Conservation (phyloP, 2,888 invertebrate species). For the Catocala nupta region DNA sequence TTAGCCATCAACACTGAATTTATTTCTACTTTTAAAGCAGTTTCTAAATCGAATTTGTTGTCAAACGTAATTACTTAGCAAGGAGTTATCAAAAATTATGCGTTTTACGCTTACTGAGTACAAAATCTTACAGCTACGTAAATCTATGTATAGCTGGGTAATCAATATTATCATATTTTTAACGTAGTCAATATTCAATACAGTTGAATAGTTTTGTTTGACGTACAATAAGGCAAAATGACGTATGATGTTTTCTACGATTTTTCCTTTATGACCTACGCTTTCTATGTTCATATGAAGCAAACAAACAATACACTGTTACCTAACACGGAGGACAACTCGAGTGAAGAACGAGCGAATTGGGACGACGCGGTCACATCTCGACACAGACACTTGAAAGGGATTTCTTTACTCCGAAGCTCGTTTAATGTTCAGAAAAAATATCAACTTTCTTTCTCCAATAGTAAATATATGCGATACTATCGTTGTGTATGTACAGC, state of each 20-base stretch:
- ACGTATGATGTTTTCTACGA: too few species aligned
- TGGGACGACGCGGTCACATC: slow-evolving; percentile 47
- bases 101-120: too few species aligned
- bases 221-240: too few species aligned
- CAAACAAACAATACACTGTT: slow-evolving; percentile 30
- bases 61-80: too few species aligned
- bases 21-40: too few species aligned
- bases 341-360: slow-evolving; percentile 40
- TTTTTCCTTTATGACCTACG: not conserved
- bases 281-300: slow-evolving; percentile 20
- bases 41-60: too few species aligned
- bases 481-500: not conserved
- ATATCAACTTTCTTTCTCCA: slow-evolving; percentile 12
- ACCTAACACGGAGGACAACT: slow-evolving; percentile 27
- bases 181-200: too few species aligned
- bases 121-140: too few species aligned
- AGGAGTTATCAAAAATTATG: too few species aligned
- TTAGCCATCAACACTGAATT: slow-evolving; percentile 17
- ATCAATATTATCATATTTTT: too few species aligned
- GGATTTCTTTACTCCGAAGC: slow-evolving; percentile 31
- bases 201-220: too few species aligned
- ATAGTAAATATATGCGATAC: slow-evolving; percentile 7
- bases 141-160: too few species aligned
- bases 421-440: slow-evolving; percentile 26
- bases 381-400: slow-evolving; percentile 42